phyloP scores from a whole-genome alignment of 2,888 invertebrate genomes.

The Xestia ashworthii region DNA sequence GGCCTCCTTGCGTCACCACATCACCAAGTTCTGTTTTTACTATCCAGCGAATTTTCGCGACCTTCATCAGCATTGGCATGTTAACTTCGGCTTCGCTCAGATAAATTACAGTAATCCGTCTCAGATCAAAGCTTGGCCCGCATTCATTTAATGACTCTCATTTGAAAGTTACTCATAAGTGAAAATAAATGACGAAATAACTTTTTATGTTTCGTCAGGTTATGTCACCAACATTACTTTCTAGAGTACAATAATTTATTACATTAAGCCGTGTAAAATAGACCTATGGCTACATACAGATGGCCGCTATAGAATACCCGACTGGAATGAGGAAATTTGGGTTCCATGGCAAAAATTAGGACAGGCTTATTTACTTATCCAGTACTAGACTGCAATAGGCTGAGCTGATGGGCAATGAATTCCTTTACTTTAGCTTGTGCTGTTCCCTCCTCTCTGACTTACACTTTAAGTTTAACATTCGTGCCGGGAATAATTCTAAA shows the following conservation, averaged over 20 bases:
- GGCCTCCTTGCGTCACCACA: not conserved
- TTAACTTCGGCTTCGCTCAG: no score
- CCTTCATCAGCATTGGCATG: not conserved
- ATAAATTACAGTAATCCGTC: not conserved
- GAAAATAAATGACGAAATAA: constrained; percentile 34
- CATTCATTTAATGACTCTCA: not conserved
- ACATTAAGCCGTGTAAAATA: not conserved
- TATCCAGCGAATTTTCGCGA: not conserved
- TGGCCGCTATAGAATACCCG: not conserved
- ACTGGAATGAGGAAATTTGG: not conserved
- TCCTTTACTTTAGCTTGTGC: not conserved
- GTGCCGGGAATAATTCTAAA: not conserved
- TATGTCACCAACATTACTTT: not conserved
- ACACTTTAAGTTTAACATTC: not conserved
- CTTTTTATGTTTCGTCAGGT: constrained; percentile 28
- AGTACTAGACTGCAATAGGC: not conserved
- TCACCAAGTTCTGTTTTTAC: not conserved
- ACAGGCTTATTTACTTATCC: not conserved
- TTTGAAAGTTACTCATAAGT: constrained; percentile 5
- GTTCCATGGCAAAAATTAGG: not conserved
- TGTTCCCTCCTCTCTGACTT: not conserved
- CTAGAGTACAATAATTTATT: not conserved
- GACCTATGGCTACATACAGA: not conserved
- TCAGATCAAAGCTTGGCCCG: not conserved
- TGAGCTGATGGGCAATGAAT: not conserved